A percentile compares a stretch with the other conserved stretches of the same genome.
phyloP scores from a whole-genome alignment of 2,888 invertebrate species.

The Pelosia muscerda region DNA sequence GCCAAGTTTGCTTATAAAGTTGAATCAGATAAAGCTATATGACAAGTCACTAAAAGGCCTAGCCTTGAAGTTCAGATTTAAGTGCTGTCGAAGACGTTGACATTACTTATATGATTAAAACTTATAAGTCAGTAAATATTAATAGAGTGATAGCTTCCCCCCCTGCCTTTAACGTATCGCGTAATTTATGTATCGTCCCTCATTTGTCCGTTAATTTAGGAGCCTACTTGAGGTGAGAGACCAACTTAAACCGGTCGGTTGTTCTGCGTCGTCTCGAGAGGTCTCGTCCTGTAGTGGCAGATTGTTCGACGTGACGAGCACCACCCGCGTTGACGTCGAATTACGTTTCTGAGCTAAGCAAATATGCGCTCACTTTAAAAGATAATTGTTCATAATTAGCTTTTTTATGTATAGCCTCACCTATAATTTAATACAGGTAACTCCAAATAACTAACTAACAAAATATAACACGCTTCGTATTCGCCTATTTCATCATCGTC shows the following conservation, averaged over 20 bases:
- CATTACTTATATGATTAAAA: too few species aligned
- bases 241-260: constrained; percentile 59
- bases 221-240: constrained; percentile 49
- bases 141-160: neutral
- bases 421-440: neutral
- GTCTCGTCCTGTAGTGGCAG: constrained; percentile 62
- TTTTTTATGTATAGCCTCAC: neutral
- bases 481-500: too few species aligned
- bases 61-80: too few species aligned
- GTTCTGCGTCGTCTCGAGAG: constrained; percentile 52
- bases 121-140: neutral
- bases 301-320: constrained; percentile 62
- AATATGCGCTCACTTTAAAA: constrained; percentile 6
- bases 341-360: constrained; percentile 20
- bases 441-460: too few species aligned
- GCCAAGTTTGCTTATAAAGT: too few species aligned
- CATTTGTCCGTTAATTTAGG: constrained; percentile 31
- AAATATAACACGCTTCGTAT: too few species aligned
- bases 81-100: too few species aligned
- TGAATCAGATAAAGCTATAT: too few species aligned
- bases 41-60: too few species aligned
- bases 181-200: neutral
- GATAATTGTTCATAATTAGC: neutral
- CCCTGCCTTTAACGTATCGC: neutral
- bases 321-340: constrained; percentile 60